These are phyloP conservation scores for Stomorhina lunata DNA, from an alignment of 2,888 invertebrate species.

Conservation along the genomic window DNA sequence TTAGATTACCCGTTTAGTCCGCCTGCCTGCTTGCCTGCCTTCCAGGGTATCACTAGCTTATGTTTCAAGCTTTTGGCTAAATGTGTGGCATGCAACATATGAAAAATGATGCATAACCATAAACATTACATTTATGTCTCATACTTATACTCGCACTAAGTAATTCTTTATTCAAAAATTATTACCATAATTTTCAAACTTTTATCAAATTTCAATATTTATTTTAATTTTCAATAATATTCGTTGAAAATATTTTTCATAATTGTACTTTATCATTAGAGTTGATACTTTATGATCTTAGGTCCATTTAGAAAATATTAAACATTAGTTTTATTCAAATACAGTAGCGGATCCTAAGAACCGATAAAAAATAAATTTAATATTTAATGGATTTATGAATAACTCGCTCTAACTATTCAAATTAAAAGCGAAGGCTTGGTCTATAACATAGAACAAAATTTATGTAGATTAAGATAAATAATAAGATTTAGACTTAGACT, in stretches of 20 bases:
- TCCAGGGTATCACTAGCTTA: too few species aligned
- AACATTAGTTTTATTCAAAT: conserved; percentile 5
- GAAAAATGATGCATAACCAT: conserved; percentile 49
- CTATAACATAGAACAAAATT: too few species aligned
- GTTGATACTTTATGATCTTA: conserved; percentile 32
- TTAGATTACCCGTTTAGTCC: conserved; percentile 65
- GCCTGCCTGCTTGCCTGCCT: conserved; percentile 58
- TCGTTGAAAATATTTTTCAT: conserved; percentile 29
- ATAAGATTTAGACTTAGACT: too few species aligned
- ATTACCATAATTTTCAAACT: background rate
- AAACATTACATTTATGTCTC: conserved; percentile 21
- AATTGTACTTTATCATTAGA: conserved; percentile 41
- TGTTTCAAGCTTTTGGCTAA: conserved; percentile 54
- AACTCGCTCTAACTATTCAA: too few species aligned
- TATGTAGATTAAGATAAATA: too few species aligned
- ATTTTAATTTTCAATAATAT: background rate
- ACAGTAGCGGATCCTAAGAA: conserved; percentile 5
- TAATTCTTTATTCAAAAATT: conserved; percentile 4
- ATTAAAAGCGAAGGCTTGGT: too few species aligned
- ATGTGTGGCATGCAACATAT: conserved; percentile 70
- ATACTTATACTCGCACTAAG: background rate
- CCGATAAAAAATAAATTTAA: background rate
- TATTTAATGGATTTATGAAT: background rate
- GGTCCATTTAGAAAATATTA: conserved; percentile 14
- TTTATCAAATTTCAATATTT: background rate